Conservation (phyloP, 2,113 vertebrate species). For the Onychostoma macrolepis region DNA sequence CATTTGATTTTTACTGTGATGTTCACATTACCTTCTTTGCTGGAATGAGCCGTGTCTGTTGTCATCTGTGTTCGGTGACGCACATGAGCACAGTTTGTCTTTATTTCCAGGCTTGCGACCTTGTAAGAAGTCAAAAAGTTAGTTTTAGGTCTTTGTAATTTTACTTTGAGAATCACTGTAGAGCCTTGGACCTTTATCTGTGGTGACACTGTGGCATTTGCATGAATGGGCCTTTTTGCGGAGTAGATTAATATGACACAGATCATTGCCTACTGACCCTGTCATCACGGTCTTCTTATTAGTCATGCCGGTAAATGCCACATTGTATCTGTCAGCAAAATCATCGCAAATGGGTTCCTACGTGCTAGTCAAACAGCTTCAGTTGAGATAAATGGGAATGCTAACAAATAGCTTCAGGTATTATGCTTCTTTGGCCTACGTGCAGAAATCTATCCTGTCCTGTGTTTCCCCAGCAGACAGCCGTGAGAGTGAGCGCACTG, state of each 20-base stretch:
- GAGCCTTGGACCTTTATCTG: conserved; percentile 1
- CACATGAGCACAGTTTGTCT: not conserved
- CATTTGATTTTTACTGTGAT: not conserved
- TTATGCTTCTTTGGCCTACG: not conserved
- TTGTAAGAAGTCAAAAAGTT: not conserved
- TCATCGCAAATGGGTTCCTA: conserved; percentile 8
- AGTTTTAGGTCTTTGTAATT: not conserved
- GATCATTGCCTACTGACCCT: not conserved
- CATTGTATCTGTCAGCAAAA: not conserved
- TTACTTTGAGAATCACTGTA: not conserved
- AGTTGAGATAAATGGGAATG: not conserved
- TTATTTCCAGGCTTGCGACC: conserved; percentile 1
- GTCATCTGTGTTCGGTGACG: not conserved
- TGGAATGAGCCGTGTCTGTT: not conserved
- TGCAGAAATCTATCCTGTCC: not conserved
- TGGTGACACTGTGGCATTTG: not conserved
- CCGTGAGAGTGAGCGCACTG: not conserved
- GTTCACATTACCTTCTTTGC: not conserved
- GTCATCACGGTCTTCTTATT: conserved; percentile 3
- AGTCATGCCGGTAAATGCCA: conserved; percentile 21
- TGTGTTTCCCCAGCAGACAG: not conserved
- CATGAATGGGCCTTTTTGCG: conserved; percentile 10
- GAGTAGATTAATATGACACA: conserved; percentile 29
- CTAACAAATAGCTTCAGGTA: not conserved
- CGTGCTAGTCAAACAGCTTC: no score